phyloP scores from a whole-genome alignment of 2,113 vertebrate genomes.

The Anarhynchus alexandrinus region DNA sequence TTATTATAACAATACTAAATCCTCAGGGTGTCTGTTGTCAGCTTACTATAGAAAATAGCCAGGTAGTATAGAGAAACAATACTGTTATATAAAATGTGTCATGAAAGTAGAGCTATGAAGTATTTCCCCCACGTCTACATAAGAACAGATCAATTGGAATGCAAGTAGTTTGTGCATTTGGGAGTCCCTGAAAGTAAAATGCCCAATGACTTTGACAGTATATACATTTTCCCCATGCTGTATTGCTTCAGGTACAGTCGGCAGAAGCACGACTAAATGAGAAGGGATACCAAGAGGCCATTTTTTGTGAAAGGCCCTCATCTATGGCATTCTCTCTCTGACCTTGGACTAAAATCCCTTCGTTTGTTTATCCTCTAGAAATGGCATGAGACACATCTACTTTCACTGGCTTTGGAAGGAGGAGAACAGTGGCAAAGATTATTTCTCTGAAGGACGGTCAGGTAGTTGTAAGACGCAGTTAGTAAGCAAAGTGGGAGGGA shows the following conservation, averaged over 20 bases:
- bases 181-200: background rate
- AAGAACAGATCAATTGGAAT: background rate
- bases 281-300: background rate
- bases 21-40: background rate
- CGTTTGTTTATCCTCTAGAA: background rate
- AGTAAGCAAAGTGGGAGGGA: background rate
- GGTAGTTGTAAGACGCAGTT: background rate
- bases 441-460: background rate
- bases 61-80: background rate
- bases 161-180: background rate
- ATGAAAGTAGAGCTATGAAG: background rate
- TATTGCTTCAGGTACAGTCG: background rate
- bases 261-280: background rate
- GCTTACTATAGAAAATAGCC: background rate
- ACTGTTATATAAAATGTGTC: background rate
- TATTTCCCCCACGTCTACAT: background rate
- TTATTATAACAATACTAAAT: background rate
- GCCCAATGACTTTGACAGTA: background rate
- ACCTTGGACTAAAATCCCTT: background rate
- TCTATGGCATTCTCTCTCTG: background rate
- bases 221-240: background rate
- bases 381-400: background rate
- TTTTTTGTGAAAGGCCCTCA: background rate
- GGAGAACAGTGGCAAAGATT: background rate
- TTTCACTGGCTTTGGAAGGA: background rate